Evolutionary conservation across 1,140 invertebrate genomes (phyloP).

Genomic region (Heliconius eleuchia): DNA sequence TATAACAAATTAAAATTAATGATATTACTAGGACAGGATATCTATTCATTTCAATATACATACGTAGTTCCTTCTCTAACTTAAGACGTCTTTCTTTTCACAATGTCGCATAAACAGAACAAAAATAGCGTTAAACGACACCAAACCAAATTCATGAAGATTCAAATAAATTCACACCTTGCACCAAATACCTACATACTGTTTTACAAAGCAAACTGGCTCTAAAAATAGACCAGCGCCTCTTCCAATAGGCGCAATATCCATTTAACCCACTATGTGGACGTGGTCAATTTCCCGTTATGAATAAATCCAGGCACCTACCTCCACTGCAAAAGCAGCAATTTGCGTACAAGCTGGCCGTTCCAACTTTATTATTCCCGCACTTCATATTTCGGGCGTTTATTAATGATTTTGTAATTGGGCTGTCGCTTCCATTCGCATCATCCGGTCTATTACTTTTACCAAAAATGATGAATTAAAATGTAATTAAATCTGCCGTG

Average conservation of each 20-base stretch:
- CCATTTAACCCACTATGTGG: conserved; percentile 53
- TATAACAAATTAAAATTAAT: too few relatives aligned
- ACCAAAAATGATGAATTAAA: conserved; percentile 44
- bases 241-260: conserved; percentile 46
- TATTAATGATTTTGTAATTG: conserved; percentile 71
- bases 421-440: conserved; percentile 57
- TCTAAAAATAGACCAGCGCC: conserved; percentile 27
- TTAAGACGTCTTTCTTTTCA: background rate
- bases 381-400: conserved; percentile 62
- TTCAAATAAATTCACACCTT: conserved; percentile 4
- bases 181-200: background rate
- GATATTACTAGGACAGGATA: too few relatives aligned
- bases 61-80: background rate
- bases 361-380: conserved; percentile 55
- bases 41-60: too few relatives aligned
- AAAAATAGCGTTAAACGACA: background rate
- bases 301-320: conserved; percentile 58
- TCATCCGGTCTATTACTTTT: conserved; percentile 51
- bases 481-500: conserved; percentile 27
- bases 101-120: background rate
- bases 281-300: conserved; percentile 59
- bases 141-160: background rate
- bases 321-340: conserved; percentile 43
- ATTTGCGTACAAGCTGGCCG: conserved; percentile 44
- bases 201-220: background rate